phyloP scores from a whole-genome alignment of 2,888 invertebrate genomes.

The Polyommatus icarus region DNA sequence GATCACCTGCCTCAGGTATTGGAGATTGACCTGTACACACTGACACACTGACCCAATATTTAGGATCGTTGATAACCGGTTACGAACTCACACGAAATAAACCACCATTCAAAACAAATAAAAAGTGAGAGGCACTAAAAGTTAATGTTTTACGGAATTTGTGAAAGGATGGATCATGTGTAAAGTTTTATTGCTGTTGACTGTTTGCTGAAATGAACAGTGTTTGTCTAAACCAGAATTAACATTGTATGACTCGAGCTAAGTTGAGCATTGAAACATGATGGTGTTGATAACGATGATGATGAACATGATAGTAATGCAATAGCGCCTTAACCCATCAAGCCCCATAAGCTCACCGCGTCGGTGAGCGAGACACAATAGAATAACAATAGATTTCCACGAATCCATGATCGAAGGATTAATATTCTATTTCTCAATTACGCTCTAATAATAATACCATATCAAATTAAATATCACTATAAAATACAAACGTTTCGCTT shows the following conservation, averaged over 20 bases:
- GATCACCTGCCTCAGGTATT: conserved; percentile 63
- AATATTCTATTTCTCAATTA: neutral
- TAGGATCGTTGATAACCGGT: conserved; percentile 28
- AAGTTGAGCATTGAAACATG: neutral
- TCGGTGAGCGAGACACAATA: too few species aligned
- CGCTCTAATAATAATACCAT: conserved; percentile 2
- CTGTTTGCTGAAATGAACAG: neutral
- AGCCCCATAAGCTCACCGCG: too few species aligned
- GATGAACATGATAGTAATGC: neutral
- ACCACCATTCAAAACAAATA: conserved; percentile 28
- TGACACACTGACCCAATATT: conserved; percentile 35
- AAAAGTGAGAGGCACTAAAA: conserved; percentile 30
- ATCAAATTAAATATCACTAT: neutral
- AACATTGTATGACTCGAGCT: neutral
- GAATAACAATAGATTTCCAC: too few species aligned
- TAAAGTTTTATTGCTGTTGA: neutral
- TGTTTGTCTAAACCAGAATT: neutral
- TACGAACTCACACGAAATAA: conserved; percentile 22
- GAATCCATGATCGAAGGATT: too few species aligned
- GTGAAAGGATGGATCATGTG: conserved; percentile 1
- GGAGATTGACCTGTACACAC: conserved; percentile 55
- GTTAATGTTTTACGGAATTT: conserved; percentile 24
- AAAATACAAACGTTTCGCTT: conserved; percentile 5
- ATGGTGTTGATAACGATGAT: neutral
- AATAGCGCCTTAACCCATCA: neutral